These are phyloP conservation scores for Mimachlamys varia DNA, from an alignment of 2,888 invertebrate species.

Conservation along the genomic window DNA sequence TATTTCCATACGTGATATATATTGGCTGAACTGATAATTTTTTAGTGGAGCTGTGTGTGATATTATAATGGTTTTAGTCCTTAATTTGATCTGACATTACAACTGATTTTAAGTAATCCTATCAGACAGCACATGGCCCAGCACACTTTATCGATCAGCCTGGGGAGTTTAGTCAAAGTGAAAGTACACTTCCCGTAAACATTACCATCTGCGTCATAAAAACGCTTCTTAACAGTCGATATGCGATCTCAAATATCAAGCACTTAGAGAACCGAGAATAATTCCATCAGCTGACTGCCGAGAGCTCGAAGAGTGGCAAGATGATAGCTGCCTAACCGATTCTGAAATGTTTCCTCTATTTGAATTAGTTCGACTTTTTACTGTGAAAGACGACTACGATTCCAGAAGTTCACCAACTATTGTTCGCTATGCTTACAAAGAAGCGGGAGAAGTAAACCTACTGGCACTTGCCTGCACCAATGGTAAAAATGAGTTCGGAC, in stretches of 20 bases:
- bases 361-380: conserved; percentile 70
- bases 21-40: no score
- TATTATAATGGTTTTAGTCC: no score
- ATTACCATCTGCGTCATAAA: neutral
- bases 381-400: conserved; percentile 61
- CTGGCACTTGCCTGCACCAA: conserved; percentile 74
- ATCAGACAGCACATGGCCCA: neutral
- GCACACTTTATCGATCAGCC: neutral
- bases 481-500: conserved; percentile 58
- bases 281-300: conserved; percentile 17
- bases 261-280: neutral
- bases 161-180: neutral
- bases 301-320: neutral
- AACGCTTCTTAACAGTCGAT: neutral
- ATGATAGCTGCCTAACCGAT: neutral
- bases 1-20: no score
- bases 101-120: neutral
- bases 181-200: neutral
- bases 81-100: neutral
- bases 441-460: conserved; percentile 73
- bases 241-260: neutral
- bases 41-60: no score
- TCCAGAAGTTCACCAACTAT: conserved; percentile 60
- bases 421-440: conserved; percentile 69
- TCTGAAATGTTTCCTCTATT: conserved; percentile 72